These are phyloP conservation scores for Gadus macrocephalus DNA, from an alignment of 2,113 vertebrate species.

Conservation along the genomic window DNA sequence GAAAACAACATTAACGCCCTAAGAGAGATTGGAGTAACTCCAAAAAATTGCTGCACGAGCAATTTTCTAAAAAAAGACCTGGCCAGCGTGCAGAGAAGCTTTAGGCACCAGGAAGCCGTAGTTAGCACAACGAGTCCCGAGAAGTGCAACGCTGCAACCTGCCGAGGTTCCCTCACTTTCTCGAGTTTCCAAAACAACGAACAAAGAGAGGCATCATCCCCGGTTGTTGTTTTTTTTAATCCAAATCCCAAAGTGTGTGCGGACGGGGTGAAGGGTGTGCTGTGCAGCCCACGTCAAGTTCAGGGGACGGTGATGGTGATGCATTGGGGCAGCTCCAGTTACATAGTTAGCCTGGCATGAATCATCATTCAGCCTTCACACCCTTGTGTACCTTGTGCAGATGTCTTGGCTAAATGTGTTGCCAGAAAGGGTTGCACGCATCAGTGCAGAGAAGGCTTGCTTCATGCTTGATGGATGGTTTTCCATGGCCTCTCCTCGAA, in stretches of 20 bases:
- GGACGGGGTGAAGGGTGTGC: neutral
- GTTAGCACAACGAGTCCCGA: too few species aligned
- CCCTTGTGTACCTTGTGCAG: conserved; percentile 48
- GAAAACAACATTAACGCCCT: too few species aligned
- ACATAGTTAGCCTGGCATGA: conserved; percentile 40
- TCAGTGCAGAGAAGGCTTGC: conserved; percentile 49
- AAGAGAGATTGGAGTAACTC: too few species aligned
- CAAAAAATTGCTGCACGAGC: too few species aligned
- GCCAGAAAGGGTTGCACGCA: conserved; percentile 59
- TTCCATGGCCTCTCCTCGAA: conserved; percentile 24
- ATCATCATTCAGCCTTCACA: conserved; percentile 35
- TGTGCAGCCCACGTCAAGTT: conserved; percentile 7
- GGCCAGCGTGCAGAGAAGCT: too few species aligned
- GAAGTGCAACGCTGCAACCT: too few species aligned
- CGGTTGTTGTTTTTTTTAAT: conserved; percentile 12
- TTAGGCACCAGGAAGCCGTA: too few species aligned
- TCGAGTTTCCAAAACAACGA: neutral
- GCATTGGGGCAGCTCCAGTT: conserved; percentile 29
- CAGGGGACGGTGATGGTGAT: conserved; percentile 31
- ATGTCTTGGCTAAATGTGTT: conserved; percentile 31
- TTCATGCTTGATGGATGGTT: conserved; percentile 37
- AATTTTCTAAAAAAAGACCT: too few species aligned
- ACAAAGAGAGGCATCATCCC: neutral
- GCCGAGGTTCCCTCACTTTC: too few species aligned
- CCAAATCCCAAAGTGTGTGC: conserved; percentile 8